Evolutionary conservation across 2,113 vertebrate genomes (phyloP).

Genomic region (Pavo muticus): DNA sequence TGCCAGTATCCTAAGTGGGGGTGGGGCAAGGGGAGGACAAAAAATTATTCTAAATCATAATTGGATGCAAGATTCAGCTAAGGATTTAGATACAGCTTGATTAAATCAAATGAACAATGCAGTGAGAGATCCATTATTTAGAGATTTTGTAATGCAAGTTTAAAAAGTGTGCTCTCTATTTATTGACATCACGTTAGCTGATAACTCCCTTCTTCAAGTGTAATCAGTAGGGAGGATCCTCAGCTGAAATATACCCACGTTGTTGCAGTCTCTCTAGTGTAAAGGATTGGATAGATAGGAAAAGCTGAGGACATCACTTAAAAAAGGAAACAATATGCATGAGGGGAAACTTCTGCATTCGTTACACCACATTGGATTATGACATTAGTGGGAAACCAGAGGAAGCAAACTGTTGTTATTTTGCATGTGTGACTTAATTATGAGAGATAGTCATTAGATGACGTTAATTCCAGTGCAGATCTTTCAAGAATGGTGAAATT

Average conservation of each 20-base stretch:
- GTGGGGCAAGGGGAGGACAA: not conserved
- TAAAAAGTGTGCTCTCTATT: not conserved
- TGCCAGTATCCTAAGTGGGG: conserved; percentile 54
- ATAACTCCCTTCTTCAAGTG: not conserved
- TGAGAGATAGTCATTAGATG: not conserved
- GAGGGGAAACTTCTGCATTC: conserved; percentile 18
- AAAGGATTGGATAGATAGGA: not conserved
- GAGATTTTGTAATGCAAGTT: not conserved
- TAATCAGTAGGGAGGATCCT: not conserved
- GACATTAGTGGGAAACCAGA: not conserved
- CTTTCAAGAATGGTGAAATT: not conserved
- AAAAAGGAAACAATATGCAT: not conserved
- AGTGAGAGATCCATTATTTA: not conserved
- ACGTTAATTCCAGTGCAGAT: not conserved
- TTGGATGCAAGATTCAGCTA: conserved; percentile 61
- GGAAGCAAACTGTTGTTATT: not conserved
- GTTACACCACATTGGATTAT: not conserved
- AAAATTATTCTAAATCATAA: conserved; percentile 52
- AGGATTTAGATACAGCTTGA: conserved; percentile 63
- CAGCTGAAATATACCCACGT: not conserved
- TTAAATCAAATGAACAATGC: conserved; percentile 58
- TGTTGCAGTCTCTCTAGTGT: not conserved
- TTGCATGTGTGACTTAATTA: not conserved
- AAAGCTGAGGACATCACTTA: not conserved
- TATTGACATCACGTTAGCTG: not conserved